Percentiles rank a stretch among this genome's conserved stretches.
These are phyloP conservation scores for Ramphastos sulfuratus DNA, from an alignment of 2,113 vertebrate species.

Conservation along the genomic window DNA sequence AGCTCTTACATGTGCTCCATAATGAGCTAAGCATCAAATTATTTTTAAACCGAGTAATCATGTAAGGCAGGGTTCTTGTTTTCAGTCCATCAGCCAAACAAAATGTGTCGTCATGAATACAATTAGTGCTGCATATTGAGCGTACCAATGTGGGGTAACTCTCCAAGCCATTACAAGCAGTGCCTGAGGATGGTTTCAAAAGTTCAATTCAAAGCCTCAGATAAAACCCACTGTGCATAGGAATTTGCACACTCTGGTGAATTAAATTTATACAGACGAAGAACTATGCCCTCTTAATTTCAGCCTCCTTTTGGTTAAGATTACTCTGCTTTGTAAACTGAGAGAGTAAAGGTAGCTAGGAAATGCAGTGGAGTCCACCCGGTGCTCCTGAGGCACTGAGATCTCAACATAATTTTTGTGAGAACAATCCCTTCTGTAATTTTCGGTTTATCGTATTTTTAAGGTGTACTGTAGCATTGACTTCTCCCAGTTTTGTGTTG, in stretches of 20 bases:
- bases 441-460: neutral
- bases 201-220: neutral
- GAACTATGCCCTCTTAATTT: neutral
- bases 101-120: constrained; percentile 37
- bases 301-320: neutral
- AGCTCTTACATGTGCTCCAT: neutral
- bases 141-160: neutral
- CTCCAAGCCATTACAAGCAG: neutral
- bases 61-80: constrained; percentile 44
- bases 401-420: neutral
- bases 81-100: constrained; percentile 51
- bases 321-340: neutral
- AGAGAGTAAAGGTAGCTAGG: neutral
- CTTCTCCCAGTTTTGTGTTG: neutral
- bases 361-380: neutral
- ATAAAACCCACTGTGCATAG: neutral
- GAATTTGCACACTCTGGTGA: neutral
- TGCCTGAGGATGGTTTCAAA: neutral
- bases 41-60: constrained; percentile 56
- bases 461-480: neutral
- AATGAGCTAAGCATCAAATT: constrained; percentile 63
- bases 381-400: neutral
- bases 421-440: neutral
- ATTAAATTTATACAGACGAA: neutral
- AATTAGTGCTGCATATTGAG: constrained; percentile 31